These are phyloP conservation scores for Peromyscus polionotus DNA, from an alignment of 2,113 vertebrate species.

Conservation along the genomic window DNA sequence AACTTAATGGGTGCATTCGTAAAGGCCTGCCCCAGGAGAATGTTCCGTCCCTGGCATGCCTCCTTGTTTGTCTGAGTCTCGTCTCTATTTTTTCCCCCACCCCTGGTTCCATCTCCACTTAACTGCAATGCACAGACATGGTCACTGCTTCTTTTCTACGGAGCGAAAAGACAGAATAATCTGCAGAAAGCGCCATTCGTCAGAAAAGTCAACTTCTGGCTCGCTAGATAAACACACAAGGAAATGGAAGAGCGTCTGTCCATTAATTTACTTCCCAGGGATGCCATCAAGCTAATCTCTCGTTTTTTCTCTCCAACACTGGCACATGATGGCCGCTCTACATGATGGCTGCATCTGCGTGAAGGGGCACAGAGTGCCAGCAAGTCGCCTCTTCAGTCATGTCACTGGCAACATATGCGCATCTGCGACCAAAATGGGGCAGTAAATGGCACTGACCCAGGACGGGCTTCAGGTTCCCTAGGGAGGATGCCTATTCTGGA, in stretches of 20 bases:
- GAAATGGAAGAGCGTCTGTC: conserved; percentile 15
- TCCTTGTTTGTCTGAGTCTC: not conserved
- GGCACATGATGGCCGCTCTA: not conserved
- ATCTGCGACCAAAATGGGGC: not conserved
- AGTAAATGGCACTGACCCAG: not conserved
- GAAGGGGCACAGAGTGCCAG: not conserved
- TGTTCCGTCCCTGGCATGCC: not conserved
- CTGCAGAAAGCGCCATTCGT: conserved; percentile 63
- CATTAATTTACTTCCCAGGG: conserved; percentile 24
- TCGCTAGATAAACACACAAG: conserved; percentile 48
- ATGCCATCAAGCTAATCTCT: not conserved
- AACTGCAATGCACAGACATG: conserved; percentile 43
- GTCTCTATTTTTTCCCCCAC: conserved; percentile 23
- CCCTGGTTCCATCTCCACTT: conserved; percentile 43
- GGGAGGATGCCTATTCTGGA: not conserved
- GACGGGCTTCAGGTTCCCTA: not conserved
- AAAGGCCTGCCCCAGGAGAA: conserved; percentile 33
- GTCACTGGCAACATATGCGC: not conserved
- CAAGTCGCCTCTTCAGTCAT: not conserved
- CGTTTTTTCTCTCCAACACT: not conserved
- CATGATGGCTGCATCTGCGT: not conserved
- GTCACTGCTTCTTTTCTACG: conserved; percentile 35
- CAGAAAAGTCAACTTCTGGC: conserved; percentile 54
- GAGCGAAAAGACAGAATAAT: conserved; percentile 11
- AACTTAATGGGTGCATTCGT: not conserved